Evolutionary conservation across 2,888 invertebrate genomes (phyloP).

Genomic region (Orchesellides sinensis): DNA sequence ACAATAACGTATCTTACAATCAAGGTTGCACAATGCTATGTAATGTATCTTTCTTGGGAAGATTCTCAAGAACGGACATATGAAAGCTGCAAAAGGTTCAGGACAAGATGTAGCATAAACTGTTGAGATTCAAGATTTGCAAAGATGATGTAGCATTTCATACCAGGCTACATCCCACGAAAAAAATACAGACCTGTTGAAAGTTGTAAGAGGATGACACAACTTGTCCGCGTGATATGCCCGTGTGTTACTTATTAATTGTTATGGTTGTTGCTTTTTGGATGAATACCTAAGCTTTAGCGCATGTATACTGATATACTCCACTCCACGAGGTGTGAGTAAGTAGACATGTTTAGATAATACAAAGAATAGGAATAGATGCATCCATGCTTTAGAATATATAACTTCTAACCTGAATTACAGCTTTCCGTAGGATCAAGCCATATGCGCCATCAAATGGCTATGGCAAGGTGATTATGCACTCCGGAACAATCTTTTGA

Average conservation of each 20-base stretch:
- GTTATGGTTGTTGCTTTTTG: background rate
- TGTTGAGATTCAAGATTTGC: background rate
- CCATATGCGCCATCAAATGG: too few species aligned
- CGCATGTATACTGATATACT: background rate
- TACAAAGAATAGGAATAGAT: background rate
- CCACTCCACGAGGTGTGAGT: background rate
- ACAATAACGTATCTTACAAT: too few species aligned
- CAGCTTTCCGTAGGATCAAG: too few species aligned
- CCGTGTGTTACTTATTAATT: constrained; percentile 12
- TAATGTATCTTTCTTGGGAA: background rate
- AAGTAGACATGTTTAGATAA: too few species aligned
- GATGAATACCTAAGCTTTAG: background rate
- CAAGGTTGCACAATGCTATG: background rate
- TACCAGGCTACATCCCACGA: too few species aligned
- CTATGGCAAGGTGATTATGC: too few species aligned
- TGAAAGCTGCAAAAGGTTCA: too few species aligned
- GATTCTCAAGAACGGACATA: background rate
- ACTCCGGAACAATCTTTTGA: too few species aligned
- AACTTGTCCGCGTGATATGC: constrained; percentile 27
- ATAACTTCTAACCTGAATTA: too few species aligned
- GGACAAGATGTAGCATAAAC: background rate
- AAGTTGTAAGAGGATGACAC: background rate
- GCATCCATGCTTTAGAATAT: background rate
- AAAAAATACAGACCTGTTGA: background rate
- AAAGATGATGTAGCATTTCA: background rate